Conservation (phyloP, 2,797 vertebrate genomes). For the Erethizon dorsatum region DNA sequence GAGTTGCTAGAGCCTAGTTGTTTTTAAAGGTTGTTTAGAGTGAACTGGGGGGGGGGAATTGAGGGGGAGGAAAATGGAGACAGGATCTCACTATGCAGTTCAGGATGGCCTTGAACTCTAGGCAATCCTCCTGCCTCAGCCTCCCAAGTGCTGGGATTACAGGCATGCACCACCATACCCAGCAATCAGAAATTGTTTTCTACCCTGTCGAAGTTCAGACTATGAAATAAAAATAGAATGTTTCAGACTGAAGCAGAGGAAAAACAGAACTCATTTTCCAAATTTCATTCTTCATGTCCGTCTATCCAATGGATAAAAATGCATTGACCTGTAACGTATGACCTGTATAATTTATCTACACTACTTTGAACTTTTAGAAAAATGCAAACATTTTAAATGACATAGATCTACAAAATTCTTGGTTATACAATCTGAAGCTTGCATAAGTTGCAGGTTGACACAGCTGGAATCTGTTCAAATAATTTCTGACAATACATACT, state of each 20-base stretch:
- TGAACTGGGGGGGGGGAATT: too few species aligned
- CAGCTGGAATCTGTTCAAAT: slow-evolving; percentile 1
- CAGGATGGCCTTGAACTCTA: neutral
- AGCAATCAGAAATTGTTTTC: neutral
- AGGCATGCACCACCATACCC: neutral
- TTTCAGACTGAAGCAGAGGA: neutral
- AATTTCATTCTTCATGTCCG: neutral
- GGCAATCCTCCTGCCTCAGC: neutral
- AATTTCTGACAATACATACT: neutral
- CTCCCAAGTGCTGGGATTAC: neutral
- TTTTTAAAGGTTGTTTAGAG: slow-evolving; percentile 38
- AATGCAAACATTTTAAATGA: neutral
- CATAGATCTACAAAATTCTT: neutral
- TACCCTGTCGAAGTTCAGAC: slow-evolving; percentile 44
- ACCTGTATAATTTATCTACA: neutral
- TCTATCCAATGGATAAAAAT: neutral
- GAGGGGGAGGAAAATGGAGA: neutral
- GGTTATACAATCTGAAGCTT: neutral
- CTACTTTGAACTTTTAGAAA: slow-evolving; percentile 42
- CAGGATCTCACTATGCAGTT: neutral
- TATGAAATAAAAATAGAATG: slow-evolving; percentile 55
- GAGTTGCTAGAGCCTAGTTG: neutral
- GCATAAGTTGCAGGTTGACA: neutral
- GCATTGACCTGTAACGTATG: neutral
- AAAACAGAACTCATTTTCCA: slow-evolving; percentile 25